Evolutionary conservation across 2,888 invertebrate species (phyloP), one percentile per base, ranked within the genome.

Genomic region (Pseudanteris insignis): DNA sequence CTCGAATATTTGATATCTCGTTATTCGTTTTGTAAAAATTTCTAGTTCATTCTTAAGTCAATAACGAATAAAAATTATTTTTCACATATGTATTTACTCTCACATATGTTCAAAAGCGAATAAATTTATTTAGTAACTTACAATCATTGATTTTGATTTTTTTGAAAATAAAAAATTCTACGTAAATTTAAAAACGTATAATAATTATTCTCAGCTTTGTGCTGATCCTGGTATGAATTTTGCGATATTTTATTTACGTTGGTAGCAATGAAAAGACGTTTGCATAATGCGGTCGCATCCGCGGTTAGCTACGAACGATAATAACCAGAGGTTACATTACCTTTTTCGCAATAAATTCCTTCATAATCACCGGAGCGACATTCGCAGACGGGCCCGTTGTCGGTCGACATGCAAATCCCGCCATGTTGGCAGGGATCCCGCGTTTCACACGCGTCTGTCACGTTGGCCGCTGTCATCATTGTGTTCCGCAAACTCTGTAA

Each of bases 331-430:
- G 58, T 50, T 50, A 36, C 54, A 58, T 83, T 74, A 96, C 96
- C 94, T 88, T 92, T 90, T 81, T 97, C 95, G 81, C 97, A 98
- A 82, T 90, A 91, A 69, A 90, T 89, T 18, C 97, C 98, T 79
- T 94, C 93, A 80, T 90, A 96, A 81, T 96, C 94, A 11, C 93
- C 89, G 74, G 90, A 91, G 18, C 93, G 85, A 79, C 97, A 98
- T 82, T 98, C 95, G 84, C 97, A 97, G 76, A 93, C 88, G 32
- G 96, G 92, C 11, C 96, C 96, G 64, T 90, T 90, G 81, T 97
- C 96, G 2, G 95, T 95, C 69, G 93, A 94, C 83, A 96, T 94
- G 84, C 97, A 98, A 70, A 94, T 91, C 9, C 96, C 97, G 2
- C 92, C 93, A 74, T 97, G 94, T 77, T 92, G 91, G 81, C 97